These are phyloP conservation scores for Clarias fuscus DNA, from an alignment of 2,797 vertebrate species.

Conservation along the genomic window DNA sequence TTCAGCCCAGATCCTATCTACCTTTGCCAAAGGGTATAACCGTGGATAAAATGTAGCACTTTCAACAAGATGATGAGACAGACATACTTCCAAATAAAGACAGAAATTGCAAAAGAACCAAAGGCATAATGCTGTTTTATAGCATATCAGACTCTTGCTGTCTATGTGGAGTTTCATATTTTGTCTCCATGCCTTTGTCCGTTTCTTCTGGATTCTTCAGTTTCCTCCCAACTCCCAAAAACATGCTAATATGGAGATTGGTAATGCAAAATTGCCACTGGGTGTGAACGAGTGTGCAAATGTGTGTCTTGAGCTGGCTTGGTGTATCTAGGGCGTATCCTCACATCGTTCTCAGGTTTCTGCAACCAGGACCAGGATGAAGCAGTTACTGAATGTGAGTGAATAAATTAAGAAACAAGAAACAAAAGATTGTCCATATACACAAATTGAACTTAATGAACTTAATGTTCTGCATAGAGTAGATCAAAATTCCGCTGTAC, in stretches of 20 bases:
- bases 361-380: background rate
- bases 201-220: background rate
- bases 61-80: background rate
- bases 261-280: background rate
- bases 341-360: background rate
- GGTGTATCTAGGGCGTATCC: background rate
- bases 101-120: background rate
- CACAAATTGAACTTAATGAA: background rate
- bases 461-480: background rate
- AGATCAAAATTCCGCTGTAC: background rate
- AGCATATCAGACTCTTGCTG: background rate
- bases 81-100: background rate
- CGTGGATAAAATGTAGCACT: background rate
- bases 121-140: background rate
- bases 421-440: background rate
- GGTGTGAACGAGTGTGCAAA: background rate
- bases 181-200: too few relatives aligned
- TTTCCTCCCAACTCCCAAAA: background rate
- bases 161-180: background rate
- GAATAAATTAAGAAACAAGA: background rate
- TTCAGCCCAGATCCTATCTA: background rate
- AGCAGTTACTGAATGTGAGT: background rate
- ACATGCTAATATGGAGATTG: background rate
- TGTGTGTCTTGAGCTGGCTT: background rate
- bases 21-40: background rate